phyloP scores from a whole-genome alignment of 2,113 vertebrate genomes.

The Macquaria australasica region DNA sequence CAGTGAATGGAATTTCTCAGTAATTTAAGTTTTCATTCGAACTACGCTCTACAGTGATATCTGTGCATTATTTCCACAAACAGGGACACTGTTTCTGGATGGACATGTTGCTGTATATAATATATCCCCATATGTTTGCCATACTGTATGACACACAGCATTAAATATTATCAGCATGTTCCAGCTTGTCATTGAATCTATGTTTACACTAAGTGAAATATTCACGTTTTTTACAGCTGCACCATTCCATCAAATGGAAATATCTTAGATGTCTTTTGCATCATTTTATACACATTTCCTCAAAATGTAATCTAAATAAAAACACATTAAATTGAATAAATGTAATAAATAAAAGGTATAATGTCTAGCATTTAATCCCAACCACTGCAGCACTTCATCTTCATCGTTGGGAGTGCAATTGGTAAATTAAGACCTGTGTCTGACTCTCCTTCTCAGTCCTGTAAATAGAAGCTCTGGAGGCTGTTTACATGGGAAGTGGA shows the following conservation, averaged over 20 bases:
- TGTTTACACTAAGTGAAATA: not conserved
- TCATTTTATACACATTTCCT: not conserved
- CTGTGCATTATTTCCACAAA: not conserved
- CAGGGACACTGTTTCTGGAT: not conserved
- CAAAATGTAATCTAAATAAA: not conserved
- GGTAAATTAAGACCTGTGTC: slow-evolving; percentile 36
- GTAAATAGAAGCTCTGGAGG: slow-evolving; percentile 55
- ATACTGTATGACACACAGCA: not conserved
- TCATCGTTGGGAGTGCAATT: too few species aligned
- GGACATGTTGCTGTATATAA: not conserved
- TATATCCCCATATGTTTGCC: too few species aligned
- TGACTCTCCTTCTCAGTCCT: slow-evolving; percentile 24
- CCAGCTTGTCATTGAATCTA: not conserved
- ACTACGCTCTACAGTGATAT: not conserved
- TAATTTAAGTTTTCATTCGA: too few species aligned
- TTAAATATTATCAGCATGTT: not conserved
- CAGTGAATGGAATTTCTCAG: too few species aligned
- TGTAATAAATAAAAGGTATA: not conserved
- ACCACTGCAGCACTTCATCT: not conserved
- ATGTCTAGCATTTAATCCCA: not conserved
- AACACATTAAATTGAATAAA: not conserved
- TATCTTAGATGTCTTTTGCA: not conserved
- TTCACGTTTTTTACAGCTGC: not conserved
- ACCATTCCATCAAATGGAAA: not conserved
- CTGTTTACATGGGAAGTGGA: slow-evolving; percentile 68